A percentile compares a stretch with the other conserved stretches of the same genome.
These are phyloP conservation scores for Dolichallabes microphthalmus DNA, from an alignment of 2,113 vertebrate genomes.

Conservation along the genomic window DNA sequence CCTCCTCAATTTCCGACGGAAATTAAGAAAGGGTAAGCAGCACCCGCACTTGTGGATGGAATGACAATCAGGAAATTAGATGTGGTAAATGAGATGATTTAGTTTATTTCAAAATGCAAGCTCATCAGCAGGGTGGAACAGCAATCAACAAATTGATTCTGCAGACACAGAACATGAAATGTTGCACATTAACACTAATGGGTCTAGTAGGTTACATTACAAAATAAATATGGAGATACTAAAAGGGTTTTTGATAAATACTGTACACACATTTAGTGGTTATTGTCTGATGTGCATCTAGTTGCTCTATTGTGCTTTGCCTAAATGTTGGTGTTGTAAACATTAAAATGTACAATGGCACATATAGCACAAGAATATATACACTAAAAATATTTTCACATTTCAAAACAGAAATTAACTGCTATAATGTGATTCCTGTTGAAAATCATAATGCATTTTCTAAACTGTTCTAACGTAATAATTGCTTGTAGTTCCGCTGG, in stretches of 20 bases:
- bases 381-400: not conserved
- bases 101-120: conserved; percentile 42
- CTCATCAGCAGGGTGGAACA: conserved; percentile 31
- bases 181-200: conserved; percentile 41
- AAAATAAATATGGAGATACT: not conserved
- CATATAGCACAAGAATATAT: not conserved
- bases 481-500: not conserved
- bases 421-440: not conserved
- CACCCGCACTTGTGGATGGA: conserved; percentile 25
- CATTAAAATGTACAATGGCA: not conserved
- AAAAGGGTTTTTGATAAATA: not conserved
- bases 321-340: not conserved
- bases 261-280: not conserved
- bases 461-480: not conserved
- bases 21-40: conserved; percentile 40
- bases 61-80: conserved; percentile 41
- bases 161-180: conserved; percentile 44
- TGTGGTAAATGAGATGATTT: conserved; percentile 47
- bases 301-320: not conserved
- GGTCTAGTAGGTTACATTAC: conserved; percentile 40
- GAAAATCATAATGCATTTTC: not conserved
- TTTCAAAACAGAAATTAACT: not conserved
- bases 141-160: conserved; percentile 49
- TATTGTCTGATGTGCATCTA: not conserved
- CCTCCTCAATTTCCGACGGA: conserved; percentile 37